A percentile compares a stretch with the other conserved stretches of the same genome.
phyloP scores from a whole-genome alignment of 1,140 invertebrate genomes.

The Sarcophaga peregrina region DNA sequence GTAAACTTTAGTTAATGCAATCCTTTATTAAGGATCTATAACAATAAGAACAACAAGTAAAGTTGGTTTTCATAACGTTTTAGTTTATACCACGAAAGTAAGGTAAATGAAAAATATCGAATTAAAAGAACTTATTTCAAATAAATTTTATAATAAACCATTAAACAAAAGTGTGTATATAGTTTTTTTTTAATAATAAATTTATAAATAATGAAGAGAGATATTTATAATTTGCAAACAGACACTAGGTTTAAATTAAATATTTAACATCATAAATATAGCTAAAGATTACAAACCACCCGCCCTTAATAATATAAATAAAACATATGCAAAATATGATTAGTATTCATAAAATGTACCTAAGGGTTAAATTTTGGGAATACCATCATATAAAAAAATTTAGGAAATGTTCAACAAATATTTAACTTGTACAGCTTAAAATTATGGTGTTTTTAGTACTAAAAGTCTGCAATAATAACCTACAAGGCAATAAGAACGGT shows the following conservation, averaged over 20 bases:
- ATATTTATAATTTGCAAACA: too few relatives aligned
- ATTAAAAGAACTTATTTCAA: conserved; percentile 21
- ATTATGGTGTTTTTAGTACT: too few relatives aligned
- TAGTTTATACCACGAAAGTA: conserved; percentile 16
- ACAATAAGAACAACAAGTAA: conserved; percentile 12
- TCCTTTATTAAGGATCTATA: not conserved
- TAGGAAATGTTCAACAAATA: too few relatives aligned
- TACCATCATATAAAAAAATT: too few relatives aligned
- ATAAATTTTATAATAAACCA: conserved; percentile 23
- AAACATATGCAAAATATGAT: not conserved
- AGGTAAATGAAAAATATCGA: conserved; percentile 1
- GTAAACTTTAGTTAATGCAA: conserved; percentile 16
- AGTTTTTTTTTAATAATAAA: not conserved
- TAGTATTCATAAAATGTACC: too few relatives aligned
- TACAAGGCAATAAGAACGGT: not conserved
- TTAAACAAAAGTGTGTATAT: conserved; percentile 12
- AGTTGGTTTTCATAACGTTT: conserved; percentile 27
- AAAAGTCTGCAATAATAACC: not conserved
- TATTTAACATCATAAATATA: conserved; percentile 2
- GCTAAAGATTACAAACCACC: conserved; percentile 1
- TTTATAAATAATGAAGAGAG: not conserved
- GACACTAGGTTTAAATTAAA: not conserved
- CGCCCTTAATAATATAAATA: conserved; percentile 22
- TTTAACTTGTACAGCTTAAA: too few relatives aligned
- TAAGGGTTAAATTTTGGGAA: too few relatives aligned